These are phyloP conservation scores for Diplogasteroides magnus DNA, from an alignment of 1,140 invertebrate genomes.

Conservation along the genomic window DNA sequence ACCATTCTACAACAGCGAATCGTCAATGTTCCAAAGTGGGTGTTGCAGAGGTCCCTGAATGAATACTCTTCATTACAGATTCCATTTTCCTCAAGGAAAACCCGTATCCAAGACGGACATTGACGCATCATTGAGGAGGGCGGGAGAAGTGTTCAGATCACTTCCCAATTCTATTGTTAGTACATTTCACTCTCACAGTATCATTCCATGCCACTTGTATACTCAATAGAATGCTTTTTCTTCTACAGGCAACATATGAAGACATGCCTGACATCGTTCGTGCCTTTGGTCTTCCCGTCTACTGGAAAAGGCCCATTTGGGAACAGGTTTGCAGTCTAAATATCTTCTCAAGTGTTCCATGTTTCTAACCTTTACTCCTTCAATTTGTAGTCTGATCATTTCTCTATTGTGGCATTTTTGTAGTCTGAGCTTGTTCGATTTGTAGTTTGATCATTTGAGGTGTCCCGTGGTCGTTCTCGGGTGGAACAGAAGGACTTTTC, in stretches of 20 bases:
- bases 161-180: conserved; percentile 21
- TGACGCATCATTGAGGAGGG: conserved; percentile 31
- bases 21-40: no score
- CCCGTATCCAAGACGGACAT: conserved; percentile 30
- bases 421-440: no score
- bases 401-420: no score
- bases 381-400: no score
- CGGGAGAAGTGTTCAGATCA: conserved; percentile 28
- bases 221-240: background rate
- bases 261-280: conserved; percentile 24
- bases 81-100: conserved; percentile 38
- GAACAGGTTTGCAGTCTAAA: background rate
- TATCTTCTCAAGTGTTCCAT: no score
- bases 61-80: conserved; percentile 7
- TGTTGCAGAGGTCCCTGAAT: no score
- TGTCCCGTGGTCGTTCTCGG: background rate
- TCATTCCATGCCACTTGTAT: background rate
- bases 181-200: background rate
- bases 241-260: conserved; percentile 20
- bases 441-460: background rate
- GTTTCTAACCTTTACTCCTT: no score
- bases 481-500: conserved; percentile 43
- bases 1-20: no score
- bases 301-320: conserved; percentile 32
- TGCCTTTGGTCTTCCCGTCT: conserved; percentile 26